Conservation (phyloP, 2,888 invertebrate species). For the Tachystola acroxantha region DNA sequence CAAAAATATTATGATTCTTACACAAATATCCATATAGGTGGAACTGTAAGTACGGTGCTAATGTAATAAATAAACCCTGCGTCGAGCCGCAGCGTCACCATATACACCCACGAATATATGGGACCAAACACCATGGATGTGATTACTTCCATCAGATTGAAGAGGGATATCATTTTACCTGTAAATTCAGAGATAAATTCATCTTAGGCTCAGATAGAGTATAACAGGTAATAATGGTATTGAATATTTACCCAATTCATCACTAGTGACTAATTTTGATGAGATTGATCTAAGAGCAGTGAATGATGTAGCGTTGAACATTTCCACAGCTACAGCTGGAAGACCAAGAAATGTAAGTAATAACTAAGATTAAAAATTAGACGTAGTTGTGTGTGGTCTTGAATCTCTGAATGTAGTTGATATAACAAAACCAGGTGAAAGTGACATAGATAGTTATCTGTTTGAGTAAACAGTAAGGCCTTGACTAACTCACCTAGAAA, state of each 20-base stretch:
- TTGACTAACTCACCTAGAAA: too few species aligned
- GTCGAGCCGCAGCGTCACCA: constrained; percentile 79
- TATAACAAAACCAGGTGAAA: too few species aligned
- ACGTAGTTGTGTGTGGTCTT: too few species aligned
- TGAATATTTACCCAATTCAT: constrained; percentile 85
- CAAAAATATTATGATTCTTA: too few species aligned
- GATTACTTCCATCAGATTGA: constrained; percentile 84
- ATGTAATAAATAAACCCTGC: constrained; percentile 82
- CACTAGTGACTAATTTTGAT: constrained; percentile 83
- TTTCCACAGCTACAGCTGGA: constrained; percentile 83
- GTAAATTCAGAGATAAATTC: too few species aligned
- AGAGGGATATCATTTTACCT: constrained; percentile 85
- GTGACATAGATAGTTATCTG: too few species aligned
- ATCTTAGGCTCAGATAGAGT: too few species aligned
- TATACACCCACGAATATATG: constrained; percentile 83
- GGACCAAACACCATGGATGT: constrained; percentile 85
- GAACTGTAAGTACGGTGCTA: constrained; percentile 80
- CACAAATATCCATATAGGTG: constrained; percentile 81
- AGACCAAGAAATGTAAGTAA: constrained; percentile 1
- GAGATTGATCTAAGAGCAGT: constrained; percentile 86
- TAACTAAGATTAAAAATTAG: too few species aligned
- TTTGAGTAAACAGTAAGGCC: too few species aligned
- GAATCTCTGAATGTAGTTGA: too few species aligned
- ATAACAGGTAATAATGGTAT: too few species aligned
- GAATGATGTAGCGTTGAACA: constrained; percentile 85